phyloP scores from a whole-genome alignment of 2,888 invertebrate species.

The Geotrupes spiniger region DNA sequence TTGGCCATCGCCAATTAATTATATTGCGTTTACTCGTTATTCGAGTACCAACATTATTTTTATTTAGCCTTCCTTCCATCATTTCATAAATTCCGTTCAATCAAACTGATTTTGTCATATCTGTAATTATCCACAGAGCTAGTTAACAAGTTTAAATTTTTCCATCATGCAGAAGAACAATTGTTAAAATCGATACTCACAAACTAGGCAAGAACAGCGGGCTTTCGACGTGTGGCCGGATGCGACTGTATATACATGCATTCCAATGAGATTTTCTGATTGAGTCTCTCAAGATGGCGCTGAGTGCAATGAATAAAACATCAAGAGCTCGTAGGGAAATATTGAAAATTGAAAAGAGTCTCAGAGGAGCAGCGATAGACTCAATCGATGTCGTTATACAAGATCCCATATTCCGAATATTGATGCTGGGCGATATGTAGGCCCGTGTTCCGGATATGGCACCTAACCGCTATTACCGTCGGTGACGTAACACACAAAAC shows the following conservation, averaged over 20 bases:
- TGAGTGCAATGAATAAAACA: conserved; percentile 54
- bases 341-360: conserved; percentile 54
- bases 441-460: conserved; percentile 22
- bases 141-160: too few relatives aligned
- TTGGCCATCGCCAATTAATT: too few relatives aligned
- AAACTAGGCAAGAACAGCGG: conserved; percentile 8
- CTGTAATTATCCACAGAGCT: too few relatives aligned
- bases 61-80: too few relatives aligned
- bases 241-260: conserved; percentile 47
- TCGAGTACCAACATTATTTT: too few relatives aligned
- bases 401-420: conserved; percentile 42
- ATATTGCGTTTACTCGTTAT: too few relatives aligned
- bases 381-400: conserved; percentile 49
- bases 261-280: conserved; percentile 52
- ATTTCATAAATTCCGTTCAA: too few relatives aligned
- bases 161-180: too few relatives aligned
- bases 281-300: conserved; percentile 52
- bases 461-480: conserved; percentile 11
- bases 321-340: conserved; percentile 52
- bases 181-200: conserved; percentile 3
- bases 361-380: conserved; percentile 48
- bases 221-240: conserved; percentile 32
- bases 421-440: conserved; percentile 36
- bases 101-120: too few relatives aligned
- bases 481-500: too few relatives aligned